These are phyloP conservation scores for Cylindroiulus punctatus DNA, from an alignment of 2,888 invertebrate species.

Conservation along the genomic window DNA sequence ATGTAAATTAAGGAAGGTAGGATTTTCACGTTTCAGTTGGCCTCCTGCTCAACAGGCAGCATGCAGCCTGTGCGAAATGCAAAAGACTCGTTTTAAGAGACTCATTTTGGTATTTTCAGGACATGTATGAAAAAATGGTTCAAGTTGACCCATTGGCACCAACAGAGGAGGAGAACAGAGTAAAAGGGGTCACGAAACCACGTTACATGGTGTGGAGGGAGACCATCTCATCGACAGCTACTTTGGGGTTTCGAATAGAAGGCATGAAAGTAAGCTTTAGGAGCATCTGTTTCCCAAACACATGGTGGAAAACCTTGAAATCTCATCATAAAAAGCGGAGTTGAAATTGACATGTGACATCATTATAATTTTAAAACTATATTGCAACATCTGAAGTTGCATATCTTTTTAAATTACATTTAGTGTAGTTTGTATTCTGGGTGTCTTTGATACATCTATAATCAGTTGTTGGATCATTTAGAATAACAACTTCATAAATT, in stretches of 20 bases:
- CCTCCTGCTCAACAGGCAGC: neutral
- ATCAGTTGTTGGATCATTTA: neutral
- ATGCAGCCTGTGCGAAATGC: neutral
- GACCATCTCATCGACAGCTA: slow-evolving; percentile 96
- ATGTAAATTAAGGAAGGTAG: slow-evolving; percentile 79
- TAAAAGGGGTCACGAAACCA: slow-evolving; percentile 93
- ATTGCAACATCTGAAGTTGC: neutral
- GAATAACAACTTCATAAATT: neutral
- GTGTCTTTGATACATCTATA: neutral
- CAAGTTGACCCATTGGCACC: slow-evolving; percentile 91
- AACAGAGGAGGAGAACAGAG: slow-evolving; percentile 85
- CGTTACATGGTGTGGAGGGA: slow-evolving; percentile 97
- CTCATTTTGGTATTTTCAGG: slow-evolving; percentile 69
- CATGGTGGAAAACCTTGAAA: neutral
- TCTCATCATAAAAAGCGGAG: neutral
- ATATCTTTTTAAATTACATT: neutral
- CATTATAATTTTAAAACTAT: too few relatives aligned
- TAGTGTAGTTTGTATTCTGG: neutral
- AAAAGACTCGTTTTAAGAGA: neutral
- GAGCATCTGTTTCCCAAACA: neutral
- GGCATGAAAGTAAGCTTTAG: slow-evolving; percentile 72
- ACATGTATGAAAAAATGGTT: slow-evolving; percentile 98
- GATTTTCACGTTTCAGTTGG: neutral
- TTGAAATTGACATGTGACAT: too few relatives aligned
- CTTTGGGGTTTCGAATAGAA: slow-evolving; percentile 95